Evolutionary conservation across 2,797 vertebrate species (phyloP).

Genomic region (Halcyon chelicuti): DNA sequence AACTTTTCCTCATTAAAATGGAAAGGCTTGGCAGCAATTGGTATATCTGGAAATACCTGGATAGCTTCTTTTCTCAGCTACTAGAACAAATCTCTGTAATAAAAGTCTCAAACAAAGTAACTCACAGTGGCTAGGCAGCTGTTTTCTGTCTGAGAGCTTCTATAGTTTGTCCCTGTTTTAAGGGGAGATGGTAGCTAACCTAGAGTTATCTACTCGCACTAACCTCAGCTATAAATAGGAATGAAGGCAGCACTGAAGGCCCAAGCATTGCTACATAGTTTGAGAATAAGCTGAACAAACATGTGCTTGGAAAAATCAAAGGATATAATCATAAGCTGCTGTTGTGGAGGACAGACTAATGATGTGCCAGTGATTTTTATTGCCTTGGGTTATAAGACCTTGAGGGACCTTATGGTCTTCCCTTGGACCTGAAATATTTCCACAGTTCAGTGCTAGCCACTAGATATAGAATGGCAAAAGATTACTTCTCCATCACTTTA

Average conservation of each 20-base stretch:
- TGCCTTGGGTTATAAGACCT: constrained; percentile 47
- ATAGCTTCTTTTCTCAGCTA: background rate
- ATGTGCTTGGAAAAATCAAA: constrained; percentile 37
- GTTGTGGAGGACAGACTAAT: constrained; percentile 36
- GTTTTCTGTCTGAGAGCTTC: background rate
- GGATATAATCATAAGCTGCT: constrained; percentile 33
- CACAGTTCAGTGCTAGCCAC: background rate
- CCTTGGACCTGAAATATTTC: constrained; percentile 55
- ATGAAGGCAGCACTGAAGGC: background rate
- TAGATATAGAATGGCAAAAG: constrained; percentile 52
- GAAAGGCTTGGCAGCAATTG: background rate
- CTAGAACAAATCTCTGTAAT: background rate
- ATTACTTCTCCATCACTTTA: constrained; percentile 68
- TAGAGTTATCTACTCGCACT: background rate
- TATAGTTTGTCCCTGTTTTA: background rate
- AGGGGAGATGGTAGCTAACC: background rate
- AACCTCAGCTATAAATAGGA: background rate
- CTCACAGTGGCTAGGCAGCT: background rate
- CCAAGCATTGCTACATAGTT: background rate
- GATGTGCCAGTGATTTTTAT: constrained; percentile 63
- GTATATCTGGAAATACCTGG: background rate
- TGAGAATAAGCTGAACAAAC: background rate
- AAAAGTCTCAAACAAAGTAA: background rate
- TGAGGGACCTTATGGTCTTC: constrained; percentile 46
- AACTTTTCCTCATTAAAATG: background rate